Conservation (phyloP, 2,113 vertebrate genomes). For the Callocephalon fimbriatum region DNA sequence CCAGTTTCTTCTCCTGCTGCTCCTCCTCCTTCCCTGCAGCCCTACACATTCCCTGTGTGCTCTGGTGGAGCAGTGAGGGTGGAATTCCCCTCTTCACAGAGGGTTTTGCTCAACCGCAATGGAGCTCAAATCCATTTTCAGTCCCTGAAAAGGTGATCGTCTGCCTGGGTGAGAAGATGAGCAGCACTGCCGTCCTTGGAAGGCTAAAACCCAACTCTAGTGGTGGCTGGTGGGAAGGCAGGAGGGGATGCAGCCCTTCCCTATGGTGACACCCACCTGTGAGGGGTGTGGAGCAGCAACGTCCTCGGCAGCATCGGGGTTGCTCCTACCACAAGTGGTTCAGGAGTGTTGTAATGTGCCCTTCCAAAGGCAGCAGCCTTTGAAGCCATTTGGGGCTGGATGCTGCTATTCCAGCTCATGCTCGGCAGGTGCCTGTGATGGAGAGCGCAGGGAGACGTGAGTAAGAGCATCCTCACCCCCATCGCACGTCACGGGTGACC, state of each 20-base stretch:
- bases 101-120: accelerated
- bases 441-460: background rate
- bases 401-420: background rate
- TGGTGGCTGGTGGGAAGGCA: accelerated
- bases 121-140: accelerated
- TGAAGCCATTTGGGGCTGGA: background rate
- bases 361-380: background rate
- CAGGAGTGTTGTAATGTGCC: accelerated
- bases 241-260: background rate
- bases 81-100: background rate
- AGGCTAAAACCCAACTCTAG: accelerated
- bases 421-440: background rate
- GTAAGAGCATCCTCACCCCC: background rate
- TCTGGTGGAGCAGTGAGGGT: background rate
- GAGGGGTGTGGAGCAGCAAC: accelerated
- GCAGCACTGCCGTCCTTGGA: accelerated
- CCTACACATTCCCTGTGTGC: accelerated
- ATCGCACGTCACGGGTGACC: background rate
- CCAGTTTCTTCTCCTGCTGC: background rate
- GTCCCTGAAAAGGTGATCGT: accelerated
- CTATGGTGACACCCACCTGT: accelerated
- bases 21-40: background rate
- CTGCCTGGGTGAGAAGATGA: accelerated
- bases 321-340: background rate
- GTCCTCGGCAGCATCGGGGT: accelerated